Evolutionary conservation across 2,888 invertebrate species (phyloP), one percentile per base, ranked within the genome.

Genomic region (Phaonia tiefii): DNA sequence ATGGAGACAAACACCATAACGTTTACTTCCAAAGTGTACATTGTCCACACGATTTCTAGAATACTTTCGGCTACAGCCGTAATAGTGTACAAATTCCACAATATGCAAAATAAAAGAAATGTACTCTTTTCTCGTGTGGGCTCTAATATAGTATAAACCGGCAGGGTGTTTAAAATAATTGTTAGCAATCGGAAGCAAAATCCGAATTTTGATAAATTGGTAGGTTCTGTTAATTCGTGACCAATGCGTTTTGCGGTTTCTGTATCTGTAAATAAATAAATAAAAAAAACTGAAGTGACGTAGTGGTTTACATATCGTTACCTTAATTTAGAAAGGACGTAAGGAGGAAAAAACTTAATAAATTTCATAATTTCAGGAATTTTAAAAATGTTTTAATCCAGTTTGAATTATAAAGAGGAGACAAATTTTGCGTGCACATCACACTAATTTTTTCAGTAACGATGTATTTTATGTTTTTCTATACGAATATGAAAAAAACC

Each of bases 81-180:
- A 13, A 87, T 56, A 5, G 84, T 84, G 77, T 86, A 87, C 13
- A 86, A 72, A 74, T 87, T 87, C 86, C 86, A 86, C 39, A 86
- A 66, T 22, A 87, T 83, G 15, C 84, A 80, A 0, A 85, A 85
- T 4, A 87, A 56, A 10, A 87, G 80, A 58, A 78, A 85, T 25
- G 82, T 73, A 60, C 84, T 80, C 70, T 82, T 79, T 37, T 79
- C 60, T 20, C 82, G 79, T 54, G 79, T 84, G 42, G 86, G 85
- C 25, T 77, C 44, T 7, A 84, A 39, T 22, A 87, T 54, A 1
- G 84, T 83, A 25, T 83, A 37, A 15, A 84, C 49, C 10, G 85
- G 84, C 70, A 84, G 71, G 3, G 84, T 75, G 71, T 85, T 86
- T 49, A 84, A 82, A 2, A 86, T 11, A 13, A 87, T 37, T 8